Conservation (phyloP, 2,888 invertebrate species). For the Dermolepida albohirtum region DNA sequence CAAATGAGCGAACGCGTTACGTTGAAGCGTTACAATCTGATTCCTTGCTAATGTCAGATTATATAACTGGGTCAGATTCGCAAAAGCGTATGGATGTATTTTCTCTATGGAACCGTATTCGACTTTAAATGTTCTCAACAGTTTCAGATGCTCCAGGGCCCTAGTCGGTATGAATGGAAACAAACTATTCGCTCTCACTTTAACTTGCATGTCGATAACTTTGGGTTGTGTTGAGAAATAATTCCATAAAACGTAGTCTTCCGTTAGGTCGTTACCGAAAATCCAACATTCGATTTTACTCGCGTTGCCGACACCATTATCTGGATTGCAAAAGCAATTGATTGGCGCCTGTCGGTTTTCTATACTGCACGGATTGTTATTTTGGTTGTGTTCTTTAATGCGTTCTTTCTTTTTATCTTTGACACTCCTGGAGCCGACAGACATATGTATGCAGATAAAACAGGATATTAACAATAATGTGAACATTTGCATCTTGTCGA, state of each 20-base stretch:
- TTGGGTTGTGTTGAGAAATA: slow-evolving; percentile 79
- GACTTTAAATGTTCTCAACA: slow-evolving; percentile 76
- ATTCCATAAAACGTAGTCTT: slow-evolving; percentile 79
- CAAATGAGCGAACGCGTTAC: slow-evolving; percentile 79
- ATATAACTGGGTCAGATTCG: slow-evolving; percentile 76
- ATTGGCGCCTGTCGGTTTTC: slow-evolving; percentile 64
- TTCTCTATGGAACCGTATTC: slow-evolving; percentile 79
- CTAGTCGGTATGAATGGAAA: slow-evolving; percentile 79
- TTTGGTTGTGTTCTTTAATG: slow-evolving; percentile 44
- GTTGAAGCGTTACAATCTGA: slow-evolving; percentile 75
- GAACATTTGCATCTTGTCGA: slow-evolving; percentile 30
- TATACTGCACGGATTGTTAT: slow-evolving; percentile 52
- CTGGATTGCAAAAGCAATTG: slow-evolving; percentile 77
- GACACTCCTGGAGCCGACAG: slow-evolving; percentile 41
- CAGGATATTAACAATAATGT: slow-evolving; percentile 21
- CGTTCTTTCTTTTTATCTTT: slow-evolving; percentile 52
- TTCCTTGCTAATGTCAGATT: slow-evolving; percentile 77
- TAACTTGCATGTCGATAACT: slow-evolving; percentile 77
- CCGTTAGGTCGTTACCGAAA: slow-evolving; percentile 74
- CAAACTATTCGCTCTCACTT: slow-evolving; percentile 76
- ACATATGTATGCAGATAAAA: not conserved
- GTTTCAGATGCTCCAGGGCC: slow-evolving; percentile 74
- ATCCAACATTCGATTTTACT: slow-evolving; percentile 84
- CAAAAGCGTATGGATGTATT: slow-evolving; percentile 78
- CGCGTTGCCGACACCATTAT: slow-evolving; percentile 68